Base-by-base conservation (phyloP, 2,888 invertebrate genomes). In the Mesorhabditis belari region DNA sequence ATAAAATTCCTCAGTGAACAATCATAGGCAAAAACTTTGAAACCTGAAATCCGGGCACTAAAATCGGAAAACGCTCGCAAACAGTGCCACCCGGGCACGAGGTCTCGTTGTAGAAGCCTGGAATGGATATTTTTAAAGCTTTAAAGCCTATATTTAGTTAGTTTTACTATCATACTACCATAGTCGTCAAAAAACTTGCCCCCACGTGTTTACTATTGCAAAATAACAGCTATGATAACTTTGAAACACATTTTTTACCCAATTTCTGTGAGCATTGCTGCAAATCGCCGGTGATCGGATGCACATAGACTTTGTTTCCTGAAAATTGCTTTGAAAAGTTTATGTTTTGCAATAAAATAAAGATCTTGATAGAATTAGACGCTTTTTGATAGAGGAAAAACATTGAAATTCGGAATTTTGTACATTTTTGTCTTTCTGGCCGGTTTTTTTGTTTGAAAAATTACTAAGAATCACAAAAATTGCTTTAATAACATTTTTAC, bases 21-120 rank as follows among this genome's bases (percentile, higher is more conserved):
- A n/a, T n/a, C n/a, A n/a, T n/a, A n/a, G n/a, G n/a, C n/a, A n/a
- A n/a, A n/a, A n/a, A n/a, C n/a, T n/a, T 35, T 49, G 58, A 52
- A 35, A 72, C 73, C 61, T 73, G 73, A 52, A 73, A 73, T 3
- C 73, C 73, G 5, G 73, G 74, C 49, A 74, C 69, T 17, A 72
- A 57, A 44, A 74, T 72, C 4, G 74, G 74, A 53, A 74, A 74
- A 21, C 74, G 50, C 59, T 74, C 74, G 55, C 74, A 74, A 23
- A 70, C 74, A 21, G 74, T 74, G 53, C 74, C 74, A 21, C 72
- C 74, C 0, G 74, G 74, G 62, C 74, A 74, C 63, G 67, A 69
- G 29, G 70, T 72, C 49, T 74, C 70, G 51, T 74, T 74, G 58
- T 74, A 74, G 50, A 68, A 67, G 0, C 74, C 74, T 4, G 44